Percentiles rank a stretch among this genome's conserved stretches.
Evolutionary conservation across 2,797 vertebrate genomes (phyloP).

Genomic region (Bradypus variegatus): DNA sequence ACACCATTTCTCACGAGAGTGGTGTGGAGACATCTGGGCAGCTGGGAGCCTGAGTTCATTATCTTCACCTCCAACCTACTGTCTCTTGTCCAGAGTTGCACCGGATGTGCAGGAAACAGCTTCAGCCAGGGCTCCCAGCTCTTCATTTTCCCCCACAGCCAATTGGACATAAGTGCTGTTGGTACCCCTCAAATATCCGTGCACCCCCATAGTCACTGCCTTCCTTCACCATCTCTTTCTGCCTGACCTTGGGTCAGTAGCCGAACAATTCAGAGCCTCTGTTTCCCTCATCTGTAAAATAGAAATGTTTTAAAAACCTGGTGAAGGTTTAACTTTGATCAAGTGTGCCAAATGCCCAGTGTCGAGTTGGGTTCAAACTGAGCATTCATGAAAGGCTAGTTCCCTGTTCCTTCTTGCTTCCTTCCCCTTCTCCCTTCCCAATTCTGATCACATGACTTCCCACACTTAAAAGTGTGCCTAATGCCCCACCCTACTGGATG

Average conservation of each 20-base stretch:
- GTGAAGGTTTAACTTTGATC: not conserved
- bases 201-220: not conserved
- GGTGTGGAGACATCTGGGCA: constrained; percentile 44
- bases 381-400: not conserved
- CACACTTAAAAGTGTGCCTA: not conserved
- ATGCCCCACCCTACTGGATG: not conserved
- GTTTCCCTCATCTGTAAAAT: not conserved
- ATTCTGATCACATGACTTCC: not conserved
- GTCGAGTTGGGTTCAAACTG: not conserved
- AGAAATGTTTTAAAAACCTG: not conserved
- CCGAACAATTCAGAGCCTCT: not conserved
- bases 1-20: constrained; percentile 50
- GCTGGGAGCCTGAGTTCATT: constrained; percentile 30
- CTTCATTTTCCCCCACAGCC: not conserved
- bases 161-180: not conserved
- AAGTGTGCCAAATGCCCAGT: not conserved
- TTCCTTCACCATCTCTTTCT: not conserved
- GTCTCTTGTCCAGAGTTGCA: not conserved
- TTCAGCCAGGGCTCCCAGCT: not conserved
- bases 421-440: not conserved
- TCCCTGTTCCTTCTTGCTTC: not conserved
- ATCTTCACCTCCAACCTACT: constrained; percentile 1
- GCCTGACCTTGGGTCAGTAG: not conserved
- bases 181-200: not conserved
- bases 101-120: not conserved